A percentile compares a stretch with the other conserved stretches of the same genome.
These are phyloP conservation scores for Lordiphosa clarofinis DNA, from an alignment of 1,140 invertebrate species.

Conservation along the genomic window DNA sequence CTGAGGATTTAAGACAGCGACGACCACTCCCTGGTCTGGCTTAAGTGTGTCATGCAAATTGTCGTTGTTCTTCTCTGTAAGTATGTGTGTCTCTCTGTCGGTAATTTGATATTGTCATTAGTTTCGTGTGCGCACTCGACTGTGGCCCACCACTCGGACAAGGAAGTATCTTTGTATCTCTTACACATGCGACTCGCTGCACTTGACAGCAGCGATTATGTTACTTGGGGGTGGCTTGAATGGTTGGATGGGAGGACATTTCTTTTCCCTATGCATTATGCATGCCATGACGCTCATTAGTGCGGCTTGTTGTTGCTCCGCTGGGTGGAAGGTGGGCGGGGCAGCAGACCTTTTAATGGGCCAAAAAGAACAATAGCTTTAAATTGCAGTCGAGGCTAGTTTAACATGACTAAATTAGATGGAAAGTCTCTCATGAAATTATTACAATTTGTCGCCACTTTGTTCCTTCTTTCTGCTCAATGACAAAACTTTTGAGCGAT, in stretches of 20 bases:
- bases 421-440: constrained; percentile 50
- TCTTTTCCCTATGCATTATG: constrained; percentile 57
- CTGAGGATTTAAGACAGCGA: constrained; percentile 41
- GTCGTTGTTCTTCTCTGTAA: constrained; percentile 19
- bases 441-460: constrained; percentile 33
- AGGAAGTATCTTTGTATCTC: constrained; percentile 67
- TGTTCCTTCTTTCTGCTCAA: constrained; percentile 21
- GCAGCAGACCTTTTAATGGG: constrained; percentile 36
- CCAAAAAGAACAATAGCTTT: constrained; percentile 67
- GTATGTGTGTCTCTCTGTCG: constrained; percentile 13
- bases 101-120: constrained; percentile 76
- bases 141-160: constrained; percentile 59
- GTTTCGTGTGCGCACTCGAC: constrained; percentile 68
- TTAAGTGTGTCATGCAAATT: constrained; percentile 74
- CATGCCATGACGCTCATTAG: constrained; percentile 72
- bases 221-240: constrained; percentile 34
- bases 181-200: constrained; percentile 60
- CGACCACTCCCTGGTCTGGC: constrained; percentile 24
- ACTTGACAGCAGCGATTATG: constrained; percentile 72
- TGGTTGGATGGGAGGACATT: neutral
- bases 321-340: neutral
- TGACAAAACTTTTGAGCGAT: constrained; percentile 71
- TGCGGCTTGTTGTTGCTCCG: constrained; percentile 51
- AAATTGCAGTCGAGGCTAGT: constrained; percentile 43
- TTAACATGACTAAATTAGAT: constrained; percentile 45